Conservation (phyloP, 2,888 invertebrate species). For the Galerucella pusilla region DNA sequence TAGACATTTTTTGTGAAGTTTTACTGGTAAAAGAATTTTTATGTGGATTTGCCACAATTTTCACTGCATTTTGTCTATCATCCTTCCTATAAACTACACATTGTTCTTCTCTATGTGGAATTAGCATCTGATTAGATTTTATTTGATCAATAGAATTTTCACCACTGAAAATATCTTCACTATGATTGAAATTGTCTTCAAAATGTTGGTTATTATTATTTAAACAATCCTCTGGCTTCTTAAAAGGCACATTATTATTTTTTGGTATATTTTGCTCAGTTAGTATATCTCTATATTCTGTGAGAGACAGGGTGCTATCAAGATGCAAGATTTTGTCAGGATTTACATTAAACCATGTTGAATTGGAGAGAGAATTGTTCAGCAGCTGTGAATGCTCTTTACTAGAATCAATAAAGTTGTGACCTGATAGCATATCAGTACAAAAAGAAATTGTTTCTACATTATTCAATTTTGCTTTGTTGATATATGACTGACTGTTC, state of each 20-base stretch:
- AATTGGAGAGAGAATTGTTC: neutral
- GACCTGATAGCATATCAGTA: neutral
- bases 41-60: neutral
- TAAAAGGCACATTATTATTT: neutral
- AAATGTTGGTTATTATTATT: neutral
- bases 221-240: neutral
- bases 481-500: neutral
- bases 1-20: neutral
- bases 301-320: neutral
- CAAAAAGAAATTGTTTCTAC: neutral
- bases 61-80: too few species aligned
- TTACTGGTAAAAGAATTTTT: neutral
- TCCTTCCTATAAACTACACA: neutral
- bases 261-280: neutral
- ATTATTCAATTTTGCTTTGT: neutral
- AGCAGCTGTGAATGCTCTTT: neutral
- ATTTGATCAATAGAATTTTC: neutral
- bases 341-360: neutral
- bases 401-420: neutral
- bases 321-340: neutral
- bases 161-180: neutral
- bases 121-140: neutral
- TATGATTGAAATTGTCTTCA: neutral
- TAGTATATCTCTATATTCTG: neutral
- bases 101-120: neutral